These are phyloP conservation scores for Anas georgica DNA, from an alignment of 2,797 vertebrate species.

Conservation along the genomic window DNA sequence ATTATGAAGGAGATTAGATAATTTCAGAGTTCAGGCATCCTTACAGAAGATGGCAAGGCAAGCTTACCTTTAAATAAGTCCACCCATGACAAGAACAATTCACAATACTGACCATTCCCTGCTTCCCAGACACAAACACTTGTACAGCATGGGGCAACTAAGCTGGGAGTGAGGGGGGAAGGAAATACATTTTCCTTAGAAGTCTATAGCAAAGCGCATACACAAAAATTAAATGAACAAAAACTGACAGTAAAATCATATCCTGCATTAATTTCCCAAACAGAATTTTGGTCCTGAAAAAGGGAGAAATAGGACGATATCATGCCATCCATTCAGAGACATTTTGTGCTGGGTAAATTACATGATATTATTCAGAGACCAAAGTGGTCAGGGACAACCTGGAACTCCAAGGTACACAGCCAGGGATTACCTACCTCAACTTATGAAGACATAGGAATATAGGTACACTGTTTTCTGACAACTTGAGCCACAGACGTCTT, in stretches of 20 bases:
- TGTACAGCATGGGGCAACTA: background rate
- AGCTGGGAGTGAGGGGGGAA: accelerated
- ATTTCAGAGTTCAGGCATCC: constrained; percentile 35
- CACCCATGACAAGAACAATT: background rate
- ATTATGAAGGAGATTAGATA: background rate
- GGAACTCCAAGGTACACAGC: background rate
- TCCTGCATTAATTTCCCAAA: background rate
- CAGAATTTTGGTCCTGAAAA: background rate
- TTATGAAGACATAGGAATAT: background rate
- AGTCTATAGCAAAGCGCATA: background rate
- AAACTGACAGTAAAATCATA: background rate
- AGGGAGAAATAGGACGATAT: background rate
- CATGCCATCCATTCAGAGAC: background rate
- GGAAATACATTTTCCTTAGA: background rate
- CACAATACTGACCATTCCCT: constrained; percentile 11
- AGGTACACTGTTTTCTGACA: background rate
- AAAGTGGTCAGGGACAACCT: background rate
- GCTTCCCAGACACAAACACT: background rate
- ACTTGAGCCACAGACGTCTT: accelerated
- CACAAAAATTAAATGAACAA: background rate
- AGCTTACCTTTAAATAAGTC: constrained; percentile 33
- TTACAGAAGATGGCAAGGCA: background rate
- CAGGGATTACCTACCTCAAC: constrained; percentile 5
- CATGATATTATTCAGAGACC: background rate
- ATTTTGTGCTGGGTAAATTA: background rate